phyloP scores from a whole-genome alignment of 2,113 vertebrate species.

The Urocitellus parryii region DNA sequence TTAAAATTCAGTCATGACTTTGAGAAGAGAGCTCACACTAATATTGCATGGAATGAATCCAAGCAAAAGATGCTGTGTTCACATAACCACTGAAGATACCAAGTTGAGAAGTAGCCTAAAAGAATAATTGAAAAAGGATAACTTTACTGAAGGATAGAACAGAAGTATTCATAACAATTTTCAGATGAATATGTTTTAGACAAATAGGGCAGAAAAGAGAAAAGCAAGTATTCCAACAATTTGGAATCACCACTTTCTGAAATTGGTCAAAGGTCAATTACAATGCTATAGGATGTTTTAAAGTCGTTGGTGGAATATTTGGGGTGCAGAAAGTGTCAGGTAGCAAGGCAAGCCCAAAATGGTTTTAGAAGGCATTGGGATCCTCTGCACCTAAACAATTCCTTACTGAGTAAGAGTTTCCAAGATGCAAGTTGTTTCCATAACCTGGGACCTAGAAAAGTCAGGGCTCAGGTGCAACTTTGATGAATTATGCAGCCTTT shows the following conservation, averaged over 20 bases:
- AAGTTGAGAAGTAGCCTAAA: constrained; percentile 30
- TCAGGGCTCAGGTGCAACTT: not conserved
- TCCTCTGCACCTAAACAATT: not conserved
- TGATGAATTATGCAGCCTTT: constrained; percentile 44
- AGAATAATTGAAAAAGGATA: constrained; percentile 36
- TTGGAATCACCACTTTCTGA: not conserved
- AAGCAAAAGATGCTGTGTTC: constrained; percentile 8
- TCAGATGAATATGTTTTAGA: constrained; percentile 47
- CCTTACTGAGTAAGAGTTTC: constrained; percentile 21
- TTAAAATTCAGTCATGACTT: constrained; percentile 34
- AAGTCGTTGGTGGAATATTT: constrained; percentile 47
- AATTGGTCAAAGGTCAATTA: not conserved
- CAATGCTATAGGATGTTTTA: constrained; percentile 21
- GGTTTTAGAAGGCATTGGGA: not conserved
- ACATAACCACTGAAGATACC: constrained; percentile 10
- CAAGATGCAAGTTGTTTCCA: constrained; percentile 43
- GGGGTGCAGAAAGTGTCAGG: not conserved
- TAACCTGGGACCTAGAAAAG: constrained; percentile 48
- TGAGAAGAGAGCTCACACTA: not conserved
- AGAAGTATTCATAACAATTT: not conserved
- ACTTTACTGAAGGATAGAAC: constrained; percentile 4
- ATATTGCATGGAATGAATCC: not conserved
- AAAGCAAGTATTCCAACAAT: constrained; percentile 32
- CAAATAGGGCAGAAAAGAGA: not conserved
- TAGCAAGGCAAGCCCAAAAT: not conserved